A percentile compares a stretch with the other conserved stretches of the same genome.
phyloP scores from a whole-genome alignment of 2,888 invertebrate genomes.

The Gerris lacustris region DNA sequence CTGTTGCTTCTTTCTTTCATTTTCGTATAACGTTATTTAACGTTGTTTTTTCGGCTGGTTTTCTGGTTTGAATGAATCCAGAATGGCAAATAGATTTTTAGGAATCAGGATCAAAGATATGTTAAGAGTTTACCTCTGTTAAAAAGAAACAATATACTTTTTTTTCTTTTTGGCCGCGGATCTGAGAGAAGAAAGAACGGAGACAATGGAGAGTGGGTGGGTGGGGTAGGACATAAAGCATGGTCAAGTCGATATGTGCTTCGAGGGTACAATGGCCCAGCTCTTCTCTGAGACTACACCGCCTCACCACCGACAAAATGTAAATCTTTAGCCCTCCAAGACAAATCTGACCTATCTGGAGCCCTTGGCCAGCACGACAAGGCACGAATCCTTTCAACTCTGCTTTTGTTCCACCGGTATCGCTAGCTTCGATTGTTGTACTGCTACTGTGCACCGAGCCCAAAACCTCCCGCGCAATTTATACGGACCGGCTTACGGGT shows the following conservation, averaged over 20 bases:
- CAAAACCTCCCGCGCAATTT: background rate
- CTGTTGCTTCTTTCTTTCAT: too few species aligned
- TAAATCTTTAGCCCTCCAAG: background rate
- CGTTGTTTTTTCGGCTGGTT: too few species aligned
- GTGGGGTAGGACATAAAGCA: slow-evolving; percentile 1
- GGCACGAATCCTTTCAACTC: background rate
- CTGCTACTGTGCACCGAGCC: background rate
- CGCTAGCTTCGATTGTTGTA: background rate
- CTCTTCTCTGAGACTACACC: background rate
- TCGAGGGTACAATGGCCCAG: background rate
- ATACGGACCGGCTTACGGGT: too few species aligned
- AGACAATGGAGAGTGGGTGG: background rate
- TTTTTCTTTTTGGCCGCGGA: background rate
- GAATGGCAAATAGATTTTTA: background rate
- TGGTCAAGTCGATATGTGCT: slow-evolving; percentile 1
- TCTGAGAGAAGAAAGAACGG: background rate
- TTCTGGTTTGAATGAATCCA: background rate
- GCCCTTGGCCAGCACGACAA: background rate
- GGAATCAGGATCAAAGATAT: background rate
- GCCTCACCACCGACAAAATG: background rate
- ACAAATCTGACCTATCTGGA: slow-evolving; percentile 3
- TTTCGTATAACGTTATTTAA: too few species aligned
- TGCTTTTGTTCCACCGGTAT: slow-evolving; percentile 2
- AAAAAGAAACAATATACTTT: background rate
- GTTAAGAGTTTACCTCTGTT: background rate